Base-by-base conservation (phyloP, 1,140 invertebrate genomes). In the Conus ventricosus region DNA sequence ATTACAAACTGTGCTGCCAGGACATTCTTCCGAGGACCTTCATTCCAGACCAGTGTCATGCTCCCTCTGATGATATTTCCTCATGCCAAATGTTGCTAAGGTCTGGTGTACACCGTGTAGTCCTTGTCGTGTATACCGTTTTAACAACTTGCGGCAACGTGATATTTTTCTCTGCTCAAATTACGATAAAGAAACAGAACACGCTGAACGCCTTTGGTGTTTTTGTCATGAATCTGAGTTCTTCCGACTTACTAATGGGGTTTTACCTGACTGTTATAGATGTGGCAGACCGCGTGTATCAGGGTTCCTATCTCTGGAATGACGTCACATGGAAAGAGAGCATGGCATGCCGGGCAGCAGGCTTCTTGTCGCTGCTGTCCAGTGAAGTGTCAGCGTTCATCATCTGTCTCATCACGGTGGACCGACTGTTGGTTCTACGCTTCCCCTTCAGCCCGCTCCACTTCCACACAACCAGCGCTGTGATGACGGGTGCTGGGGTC, bases 321-420 rank as follows among this genome's bases (percentile, higher is more conserved):
- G 84, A 85, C 60, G 25, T 63, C 25, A 23, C 60, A 5, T 85
- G 84, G 84, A 67, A 27, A 51, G 20, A 85, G 23, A 67, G 84
- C 84, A 20, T n/a, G 27, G 60, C 60, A 8, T 85, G 84, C 25
- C 55, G 5, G 20, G 6, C 63, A 20, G 84, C 84, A 13, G 84
- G 84, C n/a, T 85, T 85, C 8, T 60, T 85, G 25, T 63, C 60
- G 7, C 15, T 85, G 23, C 6, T 85, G 27, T 85, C 84, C 60
- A 85, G 84, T 6, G 55, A 67, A 71, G 84, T 67, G 25, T 85
- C 84, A 20, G 84, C 57, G 1, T 67, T 85, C 39, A 25, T 71
- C 20, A 67, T 85, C 60, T 85, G 55, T 55, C 84, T 85, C 55
- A 85, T 85, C 39, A 85, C 84, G 15, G 0, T 85, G 39, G 84